phyloP scores from a whole-genome alignment of 1,140 invertebrate genomes.

The Drosophila jambulina region DNA sequence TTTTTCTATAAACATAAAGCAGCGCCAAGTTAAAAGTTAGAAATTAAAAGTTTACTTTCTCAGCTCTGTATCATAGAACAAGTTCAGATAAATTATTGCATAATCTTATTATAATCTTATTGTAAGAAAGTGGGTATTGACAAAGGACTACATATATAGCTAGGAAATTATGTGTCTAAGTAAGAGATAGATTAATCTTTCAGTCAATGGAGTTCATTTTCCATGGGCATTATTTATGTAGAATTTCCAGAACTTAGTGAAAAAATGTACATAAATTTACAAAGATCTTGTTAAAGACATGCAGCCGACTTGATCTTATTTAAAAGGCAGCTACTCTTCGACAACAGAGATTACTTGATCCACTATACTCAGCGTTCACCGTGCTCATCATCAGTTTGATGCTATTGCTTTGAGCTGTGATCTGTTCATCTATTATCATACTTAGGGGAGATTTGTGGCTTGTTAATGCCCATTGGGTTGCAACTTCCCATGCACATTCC shows the following conservation, averaged over 20 bases:
- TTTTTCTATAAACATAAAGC: background rate
- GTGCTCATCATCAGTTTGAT: background rate
- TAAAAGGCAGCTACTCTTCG: background rate
- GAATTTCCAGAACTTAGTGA: background rate
- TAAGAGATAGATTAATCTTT: background rate
- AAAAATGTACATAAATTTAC: background rate
- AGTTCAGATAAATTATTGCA: background rate
- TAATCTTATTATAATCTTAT: background rate
- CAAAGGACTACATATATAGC: background rate
- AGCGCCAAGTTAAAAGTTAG: no score
- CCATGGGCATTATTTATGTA: no score
- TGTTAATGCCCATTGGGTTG: conserved; percentile 12
- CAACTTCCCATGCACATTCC: conserved; percentile 19
- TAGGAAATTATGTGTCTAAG: background rate
- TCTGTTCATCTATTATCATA: background rate
- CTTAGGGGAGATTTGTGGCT: conserved; percentile 14
- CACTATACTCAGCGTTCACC: background rate
- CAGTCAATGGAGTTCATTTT: background rate
- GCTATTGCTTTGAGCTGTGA: background rate
- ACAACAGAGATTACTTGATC: background rate
- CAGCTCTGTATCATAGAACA: no score
- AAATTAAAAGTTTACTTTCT: no score
- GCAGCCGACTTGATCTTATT: no score
- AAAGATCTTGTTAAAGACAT: background rate
- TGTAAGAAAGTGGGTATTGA: background rate